Evolutionary conservation across 2,113 vertebrate genomes (phyloP).

Genomic region (Prionailurus viverrinus): DNA sequence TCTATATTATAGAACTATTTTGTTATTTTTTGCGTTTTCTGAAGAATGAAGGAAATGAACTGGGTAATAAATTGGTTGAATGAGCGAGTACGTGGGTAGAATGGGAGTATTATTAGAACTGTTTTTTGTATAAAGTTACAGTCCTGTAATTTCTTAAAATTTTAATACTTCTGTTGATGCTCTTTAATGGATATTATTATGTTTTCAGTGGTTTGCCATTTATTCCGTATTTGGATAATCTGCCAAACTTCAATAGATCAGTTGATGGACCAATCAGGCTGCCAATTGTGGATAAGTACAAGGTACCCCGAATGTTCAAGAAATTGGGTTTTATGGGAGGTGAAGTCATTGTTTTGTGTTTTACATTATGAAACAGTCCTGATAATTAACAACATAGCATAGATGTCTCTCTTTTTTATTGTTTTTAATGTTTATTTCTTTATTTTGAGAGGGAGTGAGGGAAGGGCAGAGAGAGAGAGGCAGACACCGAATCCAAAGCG

Average conservation of each 20-base stretch:
- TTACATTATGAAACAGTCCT: conserved; percentile 19
- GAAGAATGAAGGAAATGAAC: not conserved
- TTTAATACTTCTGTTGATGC: conserved; percentile 47
- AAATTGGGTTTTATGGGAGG: conserved; percentile 36
- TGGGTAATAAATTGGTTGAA: not conserved
- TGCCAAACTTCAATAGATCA: conserved; percentile 98
- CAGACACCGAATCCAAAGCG: too few species aligned
- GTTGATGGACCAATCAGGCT: conserved; percentile 97
- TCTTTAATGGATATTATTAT: conserved; percentile 64
- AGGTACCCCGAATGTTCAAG: conserved; percentile 89
- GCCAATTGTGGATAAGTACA: conserved; percentile 99
- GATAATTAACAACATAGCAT: not conserved
- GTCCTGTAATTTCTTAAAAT: conserved; percentile 14
- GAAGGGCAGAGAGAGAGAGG: too few species aligned
- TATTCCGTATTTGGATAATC: conserved; percentile 98
- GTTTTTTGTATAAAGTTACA: conserved; percentile 10
- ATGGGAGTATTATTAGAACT: conserved; percentile 34
- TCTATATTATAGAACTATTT: not conserved
- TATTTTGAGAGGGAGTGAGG: too few species aligned
- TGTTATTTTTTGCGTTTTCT: conserved; percentile 32
- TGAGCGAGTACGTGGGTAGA: not conserved
- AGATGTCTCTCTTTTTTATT: not conserved
- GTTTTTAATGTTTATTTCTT: too few species aligned
- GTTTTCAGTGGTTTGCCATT: conserved; percentile 96
- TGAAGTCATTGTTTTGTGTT: conserved; percentile 31